Percentiles rank a stretch among this genome's conserved stretches.
Evolutionary conservation across 2,888 invertebrate genomes (phyloP).

Genomic region (Phalera bucephala): DNA sequence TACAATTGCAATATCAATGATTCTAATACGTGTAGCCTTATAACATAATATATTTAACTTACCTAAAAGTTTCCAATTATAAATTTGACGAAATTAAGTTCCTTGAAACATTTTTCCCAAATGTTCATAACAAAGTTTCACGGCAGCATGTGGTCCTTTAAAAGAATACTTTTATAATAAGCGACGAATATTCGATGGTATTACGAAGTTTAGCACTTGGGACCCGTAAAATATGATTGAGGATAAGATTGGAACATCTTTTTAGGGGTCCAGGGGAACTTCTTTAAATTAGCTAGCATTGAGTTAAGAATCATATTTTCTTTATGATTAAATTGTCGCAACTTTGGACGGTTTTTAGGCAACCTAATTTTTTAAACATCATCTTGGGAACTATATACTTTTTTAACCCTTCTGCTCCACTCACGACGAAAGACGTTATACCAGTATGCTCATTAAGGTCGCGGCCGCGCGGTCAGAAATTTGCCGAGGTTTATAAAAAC

Average conservation of each 20-base stretch:
- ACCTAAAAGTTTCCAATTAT: no score
- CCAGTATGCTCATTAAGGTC: no score
- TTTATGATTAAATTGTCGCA: neutral
- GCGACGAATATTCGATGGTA: neutral
- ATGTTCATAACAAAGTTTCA: slow-evolving; percentile 1
- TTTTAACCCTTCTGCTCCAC: no score
- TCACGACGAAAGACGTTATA: no score
- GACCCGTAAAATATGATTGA: neutral
- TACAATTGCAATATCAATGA: no score
- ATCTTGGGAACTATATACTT: no score
- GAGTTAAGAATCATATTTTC: neutral
- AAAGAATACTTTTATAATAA: neutral
- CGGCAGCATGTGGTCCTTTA: slow-evolving; percentile 10
- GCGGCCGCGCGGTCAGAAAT: no score
- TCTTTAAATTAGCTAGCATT: neutral
- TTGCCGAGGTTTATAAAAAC: no score
- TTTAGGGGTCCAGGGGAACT: neutral
- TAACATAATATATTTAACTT: no score
- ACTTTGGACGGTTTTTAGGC: neutral
- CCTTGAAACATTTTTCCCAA: slow-evolving; percentile 9
- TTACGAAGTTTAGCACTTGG: slow-evolving; percentile 2
- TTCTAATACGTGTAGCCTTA: no score
- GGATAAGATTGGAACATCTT: neutral
- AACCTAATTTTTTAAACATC: no score
- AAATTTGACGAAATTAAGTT: no score